Evolutionary conservation across 2,113 vertebrate species (phyloP).

Genomic region (Menura novaehollandiae): DNA sequence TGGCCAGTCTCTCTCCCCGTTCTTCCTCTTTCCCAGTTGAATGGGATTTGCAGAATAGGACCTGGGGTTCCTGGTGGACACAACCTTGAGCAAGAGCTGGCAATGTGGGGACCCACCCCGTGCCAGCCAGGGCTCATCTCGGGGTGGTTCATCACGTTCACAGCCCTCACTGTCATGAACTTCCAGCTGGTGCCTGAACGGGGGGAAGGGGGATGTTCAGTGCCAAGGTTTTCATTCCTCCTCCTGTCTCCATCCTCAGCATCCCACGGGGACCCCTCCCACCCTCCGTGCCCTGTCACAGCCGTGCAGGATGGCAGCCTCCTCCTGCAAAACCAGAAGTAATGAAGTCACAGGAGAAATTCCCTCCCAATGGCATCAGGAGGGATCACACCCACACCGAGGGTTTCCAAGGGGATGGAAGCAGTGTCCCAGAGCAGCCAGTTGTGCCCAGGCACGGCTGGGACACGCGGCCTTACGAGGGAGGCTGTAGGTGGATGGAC

Average conservation of each 20-base stretch:
- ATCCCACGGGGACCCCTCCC: background rate
- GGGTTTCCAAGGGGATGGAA: background rate
- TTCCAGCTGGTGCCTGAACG: background rate
- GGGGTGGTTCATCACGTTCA: background rate
- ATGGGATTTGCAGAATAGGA: background rate
- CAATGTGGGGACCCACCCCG: background rate
- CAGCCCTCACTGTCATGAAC: background rate
- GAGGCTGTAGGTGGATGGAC: background rate
- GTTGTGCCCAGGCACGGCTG: rapidly evolving
- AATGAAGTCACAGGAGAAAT: background rate
- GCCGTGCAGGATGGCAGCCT: rapidly evolving
- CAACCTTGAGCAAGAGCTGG: background rate
- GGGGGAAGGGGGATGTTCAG: background rate
- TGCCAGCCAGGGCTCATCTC: background rate
- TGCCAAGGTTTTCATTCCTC: background rate
- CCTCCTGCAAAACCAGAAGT: background rate
- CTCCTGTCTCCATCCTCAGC: background rate
- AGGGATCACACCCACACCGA: background rate
- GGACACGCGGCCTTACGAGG: rapidly evolving
- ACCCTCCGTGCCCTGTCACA: background rate
- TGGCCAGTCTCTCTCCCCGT: background rate
- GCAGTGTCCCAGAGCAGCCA: background rate
- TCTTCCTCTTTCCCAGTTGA: background rate
- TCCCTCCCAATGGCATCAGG: background rate
- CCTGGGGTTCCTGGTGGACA: background rate